A percentile compares a stretch with the other conserved stretches of the same genome.
Evolutionary conservation across 2,888 invertebrate species (phyloP).

Genomic region (Myopa tessellatipennis): DNA sequence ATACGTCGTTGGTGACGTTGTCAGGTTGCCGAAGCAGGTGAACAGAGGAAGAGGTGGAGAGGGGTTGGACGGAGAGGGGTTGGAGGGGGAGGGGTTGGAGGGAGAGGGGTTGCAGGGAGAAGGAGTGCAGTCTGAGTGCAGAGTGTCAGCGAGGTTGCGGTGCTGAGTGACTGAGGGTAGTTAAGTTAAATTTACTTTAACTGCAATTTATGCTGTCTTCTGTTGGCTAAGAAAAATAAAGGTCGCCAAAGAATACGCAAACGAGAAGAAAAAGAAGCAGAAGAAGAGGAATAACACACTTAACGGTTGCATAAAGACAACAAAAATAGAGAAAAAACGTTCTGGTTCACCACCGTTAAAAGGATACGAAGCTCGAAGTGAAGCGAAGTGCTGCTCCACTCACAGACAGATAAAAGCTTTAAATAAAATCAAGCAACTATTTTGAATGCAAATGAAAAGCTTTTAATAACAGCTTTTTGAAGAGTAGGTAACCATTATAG

Average conservation of each 20-base stretch:
- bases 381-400: background rate
- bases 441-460: background rate
- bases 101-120: background rate
- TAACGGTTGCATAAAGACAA: background rate
- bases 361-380: background rate
- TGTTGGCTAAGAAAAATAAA: slow-evolving; percentile 1
- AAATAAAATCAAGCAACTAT: background rate
- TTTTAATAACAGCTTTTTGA: background rate
- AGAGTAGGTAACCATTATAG: no score
- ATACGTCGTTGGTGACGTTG: background rate
- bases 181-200: background rate
- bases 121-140: background rate
- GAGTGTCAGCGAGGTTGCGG: slow-evolving; percentile 12
- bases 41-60: background rate
- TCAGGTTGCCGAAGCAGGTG: background rate
- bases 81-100: background rate
- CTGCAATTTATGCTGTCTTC: slow-evolving; percentile 18
- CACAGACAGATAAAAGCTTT: background rate
- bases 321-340: background rate
- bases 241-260: background rate
- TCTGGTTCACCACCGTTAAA: background rate
- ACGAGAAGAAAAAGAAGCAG: background rate
- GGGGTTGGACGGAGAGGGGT: no score
- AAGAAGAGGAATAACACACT: background rate
- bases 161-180: background rate